Conservation (phyloP, 2,113 vertebrate genomes). For the Mugil cephalus region DNA sequence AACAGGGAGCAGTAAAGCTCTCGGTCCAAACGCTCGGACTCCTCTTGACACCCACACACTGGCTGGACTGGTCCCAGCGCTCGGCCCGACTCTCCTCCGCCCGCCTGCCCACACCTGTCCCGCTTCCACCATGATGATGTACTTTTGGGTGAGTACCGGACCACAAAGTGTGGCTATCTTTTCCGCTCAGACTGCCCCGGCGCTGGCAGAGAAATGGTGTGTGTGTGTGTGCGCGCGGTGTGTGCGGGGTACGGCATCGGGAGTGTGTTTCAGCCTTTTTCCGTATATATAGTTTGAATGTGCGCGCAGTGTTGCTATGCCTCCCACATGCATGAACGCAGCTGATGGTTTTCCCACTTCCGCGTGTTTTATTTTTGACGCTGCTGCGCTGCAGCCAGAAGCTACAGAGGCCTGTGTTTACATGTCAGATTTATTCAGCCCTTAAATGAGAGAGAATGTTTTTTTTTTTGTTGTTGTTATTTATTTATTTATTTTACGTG, state of each 20-base stretch:
- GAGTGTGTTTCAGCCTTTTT: conserved; percentile 23
- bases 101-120: conserved; percentile 58
- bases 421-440: conserved; percentile 39
- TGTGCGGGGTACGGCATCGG: conserved; percentile 25
- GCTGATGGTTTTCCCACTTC: conserved; percentile 63
- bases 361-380: conserved; percentile 64
- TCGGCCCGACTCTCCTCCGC: conserved; percentile 46
- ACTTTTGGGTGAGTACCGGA: conserved; percentile 85
- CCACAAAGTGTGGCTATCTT: conserved; percentile 30
- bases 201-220: conserved; percentile 2
- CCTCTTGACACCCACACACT: conserved; percentile 51
- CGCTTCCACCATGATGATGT: conserved; percentile 84
- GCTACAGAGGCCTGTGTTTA: conserved; percentile 57
- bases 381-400: conserved; percentile 41
- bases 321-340: conserved; percentile 62
- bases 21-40: conserved; percentile 61
- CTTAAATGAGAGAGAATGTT: conserved; percentile 21
- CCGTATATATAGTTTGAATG: conserved; percentile 25
- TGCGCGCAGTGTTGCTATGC: conserved; percentile 14
- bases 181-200: background rate
- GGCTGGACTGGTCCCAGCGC: conserved; percentile 70
- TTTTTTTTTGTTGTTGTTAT: too few relatives aligned
- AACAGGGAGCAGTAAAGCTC: conserved; percentile 68
- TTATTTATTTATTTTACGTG: background rate
- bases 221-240: background rate